Conservation (phyloP, 2,113 vertebrate genomes). For the Clinocottus analis region DNA sequence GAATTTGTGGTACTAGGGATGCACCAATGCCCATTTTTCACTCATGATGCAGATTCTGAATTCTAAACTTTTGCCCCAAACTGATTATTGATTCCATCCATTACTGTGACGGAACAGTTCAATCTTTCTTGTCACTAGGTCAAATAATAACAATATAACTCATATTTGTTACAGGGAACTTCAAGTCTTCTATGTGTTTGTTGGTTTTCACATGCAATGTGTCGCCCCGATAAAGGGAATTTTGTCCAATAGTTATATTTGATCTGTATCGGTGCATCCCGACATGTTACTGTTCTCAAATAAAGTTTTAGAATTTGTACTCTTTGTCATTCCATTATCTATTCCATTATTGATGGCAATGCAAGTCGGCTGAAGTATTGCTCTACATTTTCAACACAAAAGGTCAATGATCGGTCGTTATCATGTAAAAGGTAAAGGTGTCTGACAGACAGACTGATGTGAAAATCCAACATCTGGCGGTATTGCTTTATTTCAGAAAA, state of each 20-base stretch:
- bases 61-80: slow-evolving; percentile 38
- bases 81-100: slow-evolving; percentile 35
- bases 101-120: slow-evolving; percentile 42
- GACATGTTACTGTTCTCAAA: slow-evolving; percentile 58
- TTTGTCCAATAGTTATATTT: slow-evolving; percentile 16
- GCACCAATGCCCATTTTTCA: slow-evolving; percentile 63
- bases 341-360: slow-evolving; percentile 46
- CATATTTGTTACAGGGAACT: slow-evolving; percentile 42
- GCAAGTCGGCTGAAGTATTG: slow-evolving; percentile 46
- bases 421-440: slow-evolving; percentile 25
- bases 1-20: slow-evolving; percentile 61
- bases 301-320: slow-evolving; percentile 57
- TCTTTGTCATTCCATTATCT: slow-evolving; percentile 50
- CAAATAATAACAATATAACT: slow-evolving; percentile 31
- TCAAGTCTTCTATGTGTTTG: slow-evolving; percentile 30
- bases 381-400: slow-evolving; percentile 44
- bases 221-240: slow-evolving; percentile 39
- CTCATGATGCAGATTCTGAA: slow-evolving; percentile 34
- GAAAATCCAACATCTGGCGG: background rate
- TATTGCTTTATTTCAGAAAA: slow-evolving; percentile 11
- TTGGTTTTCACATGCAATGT: slow-evolving; percentile 31
- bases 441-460: slow-evolving; percentile 27
- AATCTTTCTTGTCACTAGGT: slow-evolving; percentile 47
- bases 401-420: slow-evolving; percentile 34
- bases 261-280: slow-evolving; percentile 66